These are phyloP conservation scores for Caligus rogercresseyi DNA, from an alignment of 1,140 invertebrate species.

Conservation along the genomic window DNA sequence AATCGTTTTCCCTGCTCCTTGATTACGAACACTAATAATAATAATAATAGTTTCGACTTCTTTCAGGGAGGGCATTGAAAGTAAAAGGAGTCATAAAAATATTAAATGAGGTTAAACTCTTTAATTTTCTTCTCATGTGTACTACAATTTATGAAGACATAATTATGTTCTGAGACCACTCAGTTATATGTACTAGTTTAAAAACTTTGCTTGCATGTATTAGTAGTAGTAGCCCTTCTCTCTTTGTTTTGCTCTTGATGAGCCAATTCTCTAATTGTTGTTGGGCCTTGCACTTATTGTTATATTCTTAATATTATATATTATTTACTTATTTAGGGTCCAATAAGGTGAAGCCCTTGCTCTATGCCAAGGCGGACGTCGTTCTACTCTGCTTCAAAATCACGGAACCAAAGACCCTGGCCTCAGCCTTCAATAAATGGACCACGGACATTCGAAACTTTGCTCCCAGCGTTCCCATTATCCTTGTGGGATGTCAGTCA, in stretches of 20 bases:
- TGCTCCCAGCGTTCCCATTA: slow-evolving; percentile 11
- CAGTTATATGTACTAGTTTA: too few relatives aligned
- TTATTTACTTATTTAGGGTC: not conserved
- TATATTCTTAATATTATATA: not conserved
- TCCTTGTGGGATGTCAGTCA: slow-evolving; percentile 20
- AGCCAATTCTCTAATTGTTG: too few relatives aligned
- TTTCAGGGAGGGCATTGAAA: too few relatives aligned
- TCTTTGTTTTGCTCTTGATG: too few relatives aligned
- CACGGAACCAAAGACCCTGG: slow-evolving; percentile 10
- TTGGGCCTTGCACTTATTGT: too few relatives aligned
- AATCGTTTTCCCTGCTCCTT: too few relatives aligned
- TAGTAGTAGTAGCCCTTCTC: too few relatives aligned
- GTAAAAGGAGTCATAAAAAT: too few relatives aligned
- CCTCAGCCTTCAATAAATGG: slow-evolving; percentile 16
- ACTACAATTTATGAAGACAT: not conserved
- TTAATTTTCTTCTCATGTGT: not conserved
- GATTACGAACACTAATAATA: too few relatives aligned
- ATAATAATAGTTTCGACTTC: too few relatives aligned
- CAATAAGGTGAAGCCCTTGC: not conserved
- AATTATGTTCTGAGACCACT: too few relatives aligned
- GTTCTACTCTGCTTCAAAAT: slow-evolving; percentile 18
- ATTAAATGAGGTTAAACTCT: not conserved
- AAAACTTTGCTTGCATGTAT: too few relatives aligned
- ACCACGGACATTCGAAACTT: slow-evolving; percentile 1
- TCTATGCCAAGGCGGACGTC: slow-evolving; percentile 16